These are phyloP conservation scores for Stenodema calcarata DNA, from an alignment of 2,888 invertebrate species.

Conservation along the genomic window DNA sequence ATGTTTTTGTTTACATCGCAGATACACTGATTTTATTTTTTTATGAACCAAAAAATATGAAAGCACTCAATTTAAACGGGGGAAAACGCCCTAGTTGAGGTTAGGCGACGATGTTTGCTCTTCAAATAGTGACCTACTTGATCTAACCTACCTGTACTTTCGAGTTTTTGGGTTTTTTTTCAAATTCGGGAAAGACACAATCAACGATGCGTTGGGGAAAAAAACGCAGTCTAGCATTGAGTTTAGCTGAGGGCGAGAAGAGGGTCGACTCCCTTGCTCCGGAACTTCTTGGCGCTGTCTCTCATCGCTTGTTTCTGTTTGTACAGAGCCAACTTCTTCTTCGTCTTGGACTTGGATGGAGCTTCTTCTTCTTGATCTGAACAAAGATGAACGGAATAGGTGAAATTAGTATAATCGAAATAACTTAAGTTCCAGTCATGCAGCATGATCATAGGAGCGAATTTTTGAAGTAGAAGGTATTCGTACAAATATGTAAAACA, in stretches of 20 bases:
- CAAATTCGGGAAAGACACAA: background rate
- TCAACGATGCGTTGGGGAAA: background rate
- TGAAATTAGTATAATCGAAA: no score
- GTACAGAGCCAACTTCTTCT: constrained; percentile 57
- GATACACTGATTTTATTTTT: no score
- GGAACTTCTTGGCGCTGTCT: constrained; percentile 59
- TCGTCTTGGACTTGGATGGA: constrained; percentile 56
- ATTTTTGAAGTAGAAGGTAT: no score
- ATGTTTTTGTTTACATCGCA: no score
- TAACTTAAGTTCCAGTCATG: no score
- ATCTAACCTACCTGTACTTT: background rate
- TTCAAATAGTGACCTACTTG: background rate
- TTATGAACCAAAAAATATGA: no score
- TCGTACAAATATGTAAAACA: no score
- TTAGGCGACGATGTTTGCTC: background rate
- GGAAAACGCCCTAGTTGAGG: no score
- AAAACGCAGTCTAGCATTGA: background rate
- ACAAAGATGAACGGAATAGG: no score
- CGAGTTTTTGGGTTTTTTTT: no score
- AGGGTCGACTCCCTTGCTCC: constrained; percentile 70
- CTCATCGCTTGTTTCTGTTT: constrained; percentile 55
- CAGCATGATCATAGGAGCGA: no score
- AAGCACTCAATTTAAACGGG: no score
- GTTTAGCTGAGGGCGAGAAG: constrained; percentile 72
- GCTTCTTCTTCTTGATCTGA: constrained; percentile 42